These are phyloP conservation scores for Apteryx mantelli DNA, from an alignment of 2,113 vertebrate species.

Conservation along the genomic window DNA sequence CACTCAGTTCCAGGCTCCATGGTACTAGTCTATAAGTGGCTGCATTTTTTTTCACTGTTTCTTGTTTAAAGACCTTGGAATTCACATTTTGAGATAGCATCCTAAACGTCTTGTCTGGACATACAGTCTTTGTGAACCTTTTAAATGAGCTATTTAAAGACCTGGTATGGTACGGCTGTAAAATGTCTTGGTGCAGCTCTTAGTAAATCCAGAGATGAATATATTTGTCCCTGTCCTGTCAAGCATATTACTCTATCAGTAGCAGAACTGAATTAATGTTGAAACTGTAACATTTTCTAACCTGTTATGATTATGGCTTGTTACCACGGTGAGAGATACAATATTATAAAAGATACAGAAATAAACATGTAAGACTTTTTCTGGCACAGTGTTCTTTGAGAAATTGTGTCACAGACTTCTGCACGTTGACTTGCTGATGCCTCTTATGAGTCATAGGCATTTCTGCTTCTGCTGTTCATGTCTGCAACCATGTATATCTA, in stretches of 20 bases:
- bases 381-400: neutral
- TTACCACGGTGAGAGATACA: neutral
- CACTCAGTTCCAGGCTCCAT: neutral
- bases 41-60: neutral
- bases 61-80: neutral
- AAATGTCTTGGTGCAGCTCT: neutral
- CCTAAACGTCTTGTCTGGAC: neutral
- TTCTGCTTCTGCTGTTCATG: conserved; percentile 16
- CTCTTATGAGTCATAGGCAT: neutral
- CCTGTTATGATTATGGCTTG: neutral
- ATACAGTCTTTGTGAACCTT: neutral
- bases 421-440: conserved; percentile 24
- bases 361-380: neutral
- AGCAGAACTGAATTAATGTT: neutral
- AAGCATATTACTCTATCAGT: fast-evolving
- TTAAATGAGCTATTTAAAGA: neutral
- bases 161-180: neutral
- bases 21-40: fast-evolving
- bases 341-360: neutral
- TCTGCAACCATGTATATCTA: neutral
- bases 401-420: conserved; percentile 16
- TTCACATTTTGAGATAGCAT: neutral
- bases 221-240: neutral
- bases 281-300: neutral
- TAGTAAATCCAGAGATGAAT: neutral